phyloP scores from a whole-genome alignment of 2,113 vertebrate genomes.

The Merops nubicus region DNA sequence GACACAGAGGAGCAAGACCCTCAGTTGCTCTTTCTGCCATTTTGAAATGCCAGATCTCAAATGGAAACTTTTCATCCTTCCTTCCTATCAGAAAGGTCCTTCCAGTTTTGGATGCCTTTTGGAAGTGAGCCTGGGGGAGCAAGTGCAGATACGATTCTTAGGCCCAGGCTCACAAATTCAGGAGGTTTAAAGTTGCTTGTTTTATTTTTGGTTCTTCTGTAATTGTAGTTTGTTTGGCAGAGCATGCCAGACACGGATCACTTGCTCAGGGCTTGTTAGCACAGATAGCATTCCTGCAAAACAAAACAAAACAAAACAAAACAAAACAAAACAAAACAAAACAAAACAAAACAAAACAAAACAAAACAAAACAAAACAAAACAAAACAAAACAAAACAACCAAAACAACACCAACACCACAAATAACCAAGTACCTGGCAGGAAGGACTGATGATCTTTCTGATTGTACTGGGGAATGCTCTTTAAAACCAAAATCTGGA shows the following conservation, averaged over 20 bases:
- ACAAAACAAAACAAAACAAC: no score
- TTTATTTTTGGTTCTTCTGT: conserved; percentile 16
- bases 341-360: no score
- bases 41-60: conserved; percentile 25
- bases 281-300: neutral
- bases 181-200: conserved; percentile 3
- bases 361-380: no score
- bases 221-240: conserved; percentile 32
- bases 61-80: conserved; percentile 38
- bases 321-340: no score
- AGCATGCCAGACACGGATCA: neutral
- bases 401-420: no score
- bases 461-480: neutral
- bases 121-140: neutral
- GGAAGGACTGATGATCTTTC: neutral
- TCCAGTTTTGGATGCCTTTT: neutral
- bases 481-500: neutral
- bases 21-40: conserved; percentile 4
- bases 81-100: neutral
- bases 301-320: no score
- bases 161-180: neutral
- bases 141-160: neutral
- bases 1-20: neutral
- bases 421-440: neutral
- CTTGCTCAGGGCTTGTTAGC: conserved; percentile 8